phyloP scores from a whole-genome alignment of 2,888 invertebrate species.

The Thecocarcelia acutangulata region DNA sequence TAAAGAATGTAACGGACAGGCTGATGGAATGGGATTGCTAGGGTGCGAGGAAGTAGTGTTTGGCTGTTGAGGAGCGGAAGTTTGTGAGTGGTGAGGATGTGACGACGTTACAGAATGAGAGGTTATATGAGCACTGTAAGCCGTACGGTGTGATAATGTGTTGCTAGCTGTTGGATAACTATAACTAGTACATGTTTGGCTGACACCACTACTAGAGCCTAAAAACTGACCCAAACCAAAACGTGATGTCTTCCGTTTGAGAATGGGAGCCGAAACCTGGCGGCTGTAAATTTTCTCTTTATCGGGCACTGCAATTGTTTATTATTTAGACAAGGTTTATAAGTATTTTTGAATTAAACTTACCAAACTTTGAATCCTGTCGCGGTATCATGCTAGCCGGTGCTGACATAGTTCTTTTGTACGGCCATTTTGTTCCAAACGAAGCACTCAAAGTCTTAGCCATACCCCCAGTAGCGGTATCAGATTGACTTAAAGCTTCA shows the following conservation, averaged over 20 bases:
- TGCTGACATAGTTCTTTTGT: slow-evolving; percentile 96
- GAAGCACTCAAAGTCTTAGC: slow-evolving; percentile 91
- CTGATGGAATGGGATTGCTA: slow-evolving; percentile 35
- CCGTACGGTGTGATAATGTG: slow-evolving; percentile 76
- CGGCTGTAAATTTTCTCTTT: slow-evolving; percentile 94
- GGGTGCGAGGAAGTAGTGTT: slow-evolving; percentile 58
- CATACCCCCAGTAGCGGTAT: slow-evolving; percentile 84
- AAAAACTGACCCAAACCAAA: slow-evolving; percentile 94
- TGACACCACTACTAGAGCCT: slow-evolving; percentile 81
- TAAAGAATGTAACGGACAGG: slow-evolving; percentile 69
- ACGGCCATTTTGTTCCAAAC: slow-evolving; percentile 96
- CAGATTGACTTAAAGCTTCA: slow-evolving; percentile 90
- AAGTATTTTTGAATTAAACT: slow-evolving; percentile 41
- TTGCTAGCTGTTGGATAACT: slow-evolving; percentile 76
- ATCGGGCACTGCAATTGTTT: slow-evolving; percentile 81
- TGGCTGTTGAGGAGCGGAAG: slow-evolving; percentile 45
- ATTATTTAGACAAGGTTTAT: too few relatives aligned
- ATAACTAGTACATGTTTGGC: slow-evolving; percentile 77
- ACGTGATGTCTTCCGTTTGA: slow-evolving; percentile 95
- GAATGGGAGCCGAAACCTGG: slow-evolving; percentile 96
- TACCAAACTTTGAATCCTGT: slow-evolving; percentile 87
- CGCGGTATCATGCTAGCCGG: slow-evolving; percentile 91
- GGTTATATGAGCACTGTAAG: slow-evolving; percentile 70
- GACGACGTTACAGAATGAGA: slow-evolving; percentile 68
- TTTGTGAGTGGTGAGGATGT: slow-evolving; percentile 70